Evolutionary conservation across 2,113 vertebrate genomes (phyloP).

Genomic region (Microcebus lehilahytsara): DNA sequence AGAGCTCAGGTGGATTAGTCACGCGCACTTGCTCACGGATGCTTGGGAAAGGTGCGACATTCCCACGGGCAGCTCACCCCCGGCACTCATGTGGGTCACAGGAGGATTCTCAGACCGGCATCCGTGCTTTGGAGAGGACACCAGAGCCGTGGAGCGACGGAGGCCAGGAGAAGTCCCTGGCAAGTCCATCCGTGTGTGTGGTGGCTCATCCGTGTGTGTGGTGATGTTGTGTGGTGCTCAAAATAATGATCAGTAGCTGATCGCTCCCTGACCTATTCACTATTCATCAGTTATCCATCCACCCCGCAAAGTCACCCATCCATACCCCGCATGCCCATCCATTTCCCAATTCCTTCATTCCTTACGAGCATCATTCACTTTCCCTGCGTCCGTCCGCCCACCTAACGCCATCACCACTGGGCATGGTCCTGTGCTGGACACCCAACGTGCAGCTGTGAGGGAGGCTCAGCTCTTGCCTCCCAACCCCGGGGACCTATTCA

Average conservation of each 20-base stretch:
- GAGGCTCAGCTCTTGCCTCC: too few species aligned
- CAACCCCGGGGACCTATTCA: too few species aligned
- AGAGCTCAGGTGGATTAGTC: neutral
- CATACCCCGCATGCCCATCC: too few species aligned
- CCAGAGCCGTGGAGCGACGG: neutral
- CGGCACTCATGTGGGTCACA: accelerated
- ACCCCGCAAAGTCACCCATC: too few species aligned
- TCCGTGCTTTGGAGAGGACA: neutral
- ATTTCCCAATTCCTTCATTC: too few species aligned
- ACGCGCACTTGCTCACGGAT: neutral
- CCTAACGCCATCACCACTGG: too few species aligned
- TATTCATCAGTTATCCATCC: accelerated
- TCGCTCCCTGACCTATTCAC: neutral
- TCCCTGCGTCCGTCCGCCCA: too few species aligned
- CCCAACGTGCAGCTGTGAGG: too few species aligned
- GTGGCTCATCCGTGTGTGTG: too few species aligned
- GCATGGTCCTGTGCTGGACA: too few species aligned
- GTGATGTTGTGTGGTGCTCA: neutral
- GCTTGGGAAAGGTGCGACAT: neutral
- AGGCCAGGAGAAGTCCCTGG: neutral
- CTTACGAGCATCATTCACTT: too few species aligned
- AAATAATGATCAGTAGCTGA: neutral
- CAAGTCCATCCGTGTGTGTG: neutral
- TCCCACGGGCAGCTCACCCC: neutral
- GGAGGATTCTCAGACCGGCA: neutral